Base-by-base conservation (phyloP, 2,888 invertebrate genomes). In the Erebia epiphron region DNA sequence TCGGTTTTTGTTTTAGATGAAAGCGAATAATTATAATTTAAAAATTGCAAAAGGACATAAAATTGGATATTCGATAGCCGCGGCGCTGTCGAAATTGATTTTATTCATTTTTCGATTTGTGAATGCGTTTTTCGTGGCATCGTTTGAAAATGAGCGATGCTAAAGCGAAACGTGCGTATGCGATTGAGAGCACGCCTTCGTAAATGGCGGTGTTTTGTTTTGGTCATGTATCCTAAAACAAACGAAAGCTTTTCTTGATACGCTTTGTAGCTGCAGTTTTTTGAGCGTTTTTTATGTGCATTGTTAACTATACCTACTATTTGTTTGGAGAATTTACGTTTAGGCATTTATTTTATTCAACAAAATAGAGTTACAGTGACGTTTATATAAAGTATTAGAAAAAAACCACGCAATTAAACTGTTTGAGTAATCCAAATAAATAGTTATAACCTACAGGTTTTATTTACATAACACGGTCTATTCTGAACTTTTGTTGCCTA, bases 201-300 rank as follows among this genome's bases (percentile, higher is more conserved):
- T 72, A 73, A 72, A 74, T 72, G 61, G 69, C 65, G 69, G 50
- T 46, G 54, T 72, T 73, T 72, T 62, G 62, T 73, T 71, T 73
- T 69, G 52, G 60, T 68, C 67, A 67, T 71, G 66, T 69, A 63
- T 49, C 56, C 69, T 63, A 61, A 71, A 73, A 71, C 60, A 72
- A 69, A 73, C 64, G 67, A 60, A 64, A 11, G 57, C 63, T 64
- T 65, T 67, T 73, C 67, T 65, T 21, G 67, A 67, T 67, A 26
- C 43, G 52, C 64, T 57, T 67, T 69, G 67, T 65, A 54, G 63
- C 65, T 60, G n/a, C 26, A 13, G 60, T 35, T 63, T 54, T 41
- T 50, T 21, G 49, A 21, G 21, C 35, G 62, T 35, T 64, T 63
- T 64, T 54, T 64, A 64, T 54, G 52, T 11, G 41, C 54, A 11